Evolutionary conservation across 2,113 vertebrate species (phyloP), one percentile per base, ranked within the genome.

Genomic region (Heterochromis multidens): DNA sequence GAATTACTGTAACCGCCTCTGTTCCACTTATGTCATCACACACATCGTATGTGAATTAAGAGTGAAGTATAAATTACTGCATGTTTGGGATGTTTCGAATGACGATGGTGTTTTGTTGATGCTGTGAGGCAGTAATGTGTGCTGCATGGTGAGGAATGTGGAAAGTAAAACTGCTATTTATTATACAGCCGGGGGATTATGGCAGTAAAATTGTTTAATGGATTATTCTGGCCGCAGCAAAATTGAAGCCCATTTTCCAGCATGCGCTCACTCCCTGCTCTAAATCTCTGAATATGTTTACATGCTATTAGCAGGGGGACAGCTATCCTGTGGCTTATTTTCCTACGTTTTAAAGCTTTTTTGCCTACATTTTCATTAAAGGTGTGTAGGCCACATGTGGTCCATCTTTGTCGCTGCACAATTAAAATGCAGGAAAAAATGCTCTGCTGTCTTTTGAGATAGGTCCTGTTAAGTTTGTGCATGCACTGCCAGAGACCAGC

Each of bases 21-120:
- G 65, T 56, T 85, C 31, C 27, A 33, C 79, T 91, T 84, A 86
- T 90, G 88, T 90, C 94, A 90, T 90, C 79, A 76, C 65, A 65
- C 86, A 62, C 60, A 35, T 57, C 27, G 59, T 43, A 40, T 63
- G 59, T 52, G 79, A 57, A 87, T 83, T 81, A 77, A 80, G 16
- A 21, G 57, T 77, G 82, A 90, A 70, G 74, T 85, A 21, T 72
- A 23, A 43, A 65, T 46, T 81, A 80, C n/a, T 70, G 91, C n/a
- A 77, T 81, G 83, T 76, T 80, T 82, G 80, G 76, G 65, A 80
- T 79, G 63, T 46, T 82, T 35, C 35, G 79, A 70, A 81, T 82
- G 79, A 58, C 2, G 70, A 56, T n/a, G 77, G 87, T 62, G 52
- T 77, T 79, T 23, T 16, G 27, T 79, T 62, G 33, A 10, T 14